Conservation (phyloP, 2,113 vertebrate genomes). For the Barbus barbus region DNA sequence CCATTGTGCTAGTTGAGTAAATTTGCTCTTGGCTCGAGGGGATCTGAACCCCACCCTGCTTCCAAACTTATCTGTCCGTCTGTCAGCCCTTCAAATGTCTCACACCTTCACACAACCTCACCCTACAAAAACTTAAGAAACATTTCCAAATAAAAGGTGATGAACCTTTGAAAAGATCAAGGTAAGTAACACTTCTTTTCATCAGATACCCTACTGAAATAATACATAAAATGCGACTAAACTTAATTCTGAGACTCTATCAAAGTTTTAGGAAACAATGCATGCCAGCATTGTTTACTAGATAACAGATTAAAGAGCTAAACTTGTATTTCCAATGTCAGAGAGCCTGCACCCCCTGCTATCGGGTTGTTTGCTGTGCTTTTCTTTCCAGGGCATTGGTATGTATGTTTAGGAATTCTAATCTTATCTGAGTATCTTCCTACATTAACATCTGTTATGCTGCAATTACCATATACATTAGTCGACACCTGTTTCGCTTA, state of each 20-base stretch:
- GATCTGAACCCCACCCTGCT: conserved; percentile 60
- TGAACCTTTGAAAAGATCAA: not conserved
- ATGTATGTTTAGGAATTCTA: conserved; percentile 67
- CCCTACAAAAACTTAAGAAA: conserved; percentile 1
- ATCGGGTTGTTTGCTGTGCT: conserved; percentile 50
- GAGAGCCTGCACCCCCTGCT: conserved; percentile 19
- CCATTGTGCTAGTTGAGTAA: conserved; percentile 73
- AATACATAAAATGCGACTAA: not conserved
- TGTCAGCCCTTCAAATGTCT: conserved; percentile 18
- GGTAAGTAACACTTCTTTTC: not conserved
- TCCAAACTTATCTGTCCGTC: conserved; percentile 37
- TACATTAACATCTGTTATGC: conserved; percentile 78
- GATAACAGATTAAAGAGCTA: conserved; percentile 4
- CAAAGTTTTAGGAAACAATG: conserved; percentile 2
- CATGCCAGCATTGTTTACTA: conserved; percentile 6
- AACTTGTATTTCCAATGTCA: conserved; percentile 35
- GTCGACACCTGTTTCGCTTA: conserved; percentile 79
- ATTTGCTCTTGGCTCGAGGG: conserved; percentile 69
- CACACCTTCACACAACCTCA: not conserved
- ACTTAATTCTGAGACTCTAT: not conserved
- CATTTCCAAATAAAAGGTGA: not conserved
- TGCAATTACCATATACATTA: conserved; percentile 82
- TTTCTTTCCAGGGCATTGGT: conserved; percentile 52
- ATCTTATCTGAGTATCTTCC: conserved; percentile 67
- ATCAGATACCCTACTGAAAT: not conserved